These are phyloP conservation scores for Amiota communis DNA, from an alignment of 2,888 invertebrate species.

Conservation along the genomic window DNA sequence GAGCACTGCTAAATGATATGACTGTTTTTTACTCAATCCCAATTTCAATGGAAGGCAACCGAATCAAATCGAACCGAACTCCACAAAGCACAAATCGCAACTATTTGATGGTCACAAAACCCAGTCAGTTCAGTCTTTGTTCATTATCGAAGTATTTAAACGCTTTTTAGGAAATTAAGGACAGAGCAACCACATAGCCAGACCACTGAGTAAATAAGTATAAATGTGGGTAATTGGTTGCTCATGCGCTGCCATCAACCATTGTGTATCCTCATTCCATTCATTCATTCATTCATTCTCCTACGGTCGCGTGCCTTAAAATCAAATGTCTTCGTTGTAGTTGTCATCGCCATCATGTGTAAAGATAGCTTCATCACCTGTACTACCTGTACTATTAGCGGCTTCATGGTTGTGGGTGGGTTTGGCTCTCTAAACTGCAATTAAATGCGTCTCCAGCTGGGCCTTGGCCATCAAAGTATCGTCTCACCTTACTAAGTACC, in stretches of 20 bases:
- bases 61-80: constrained; percentile 54
- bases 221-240: constrained; percentile 59
- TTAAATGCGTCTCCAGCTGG: constrained; percentile 1
- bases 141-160: constrained; percentile 61
- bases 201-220: constrained; percentile 50
- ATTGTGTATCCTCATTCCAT: too few relatives aligned
- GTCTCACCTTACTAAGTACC: background rate
- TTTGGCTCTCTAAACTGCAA: constrained; percentile 5
- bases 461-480: constrained; percentile 35
- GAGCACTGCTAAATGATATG: background rate
- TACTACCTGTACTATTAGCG: too few relatives aligned
- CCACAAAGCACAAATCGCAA: constrained; percentile 60
- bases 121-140: constrained; percentile 33
- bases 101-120: constrained; percentile 41
- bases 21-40: background rate
- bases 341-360: background rate
- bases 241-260: background rate
- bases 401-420: background rate
- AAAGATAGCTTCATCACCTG: constrained; percentile 15
- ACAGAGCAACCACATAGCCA: constrained; percentile 48
- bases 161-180: constrained; percentile 66
- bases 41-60: background rate
- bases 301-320: constrained; percentile 3
- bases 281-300: background rate
- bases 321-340: background rate